Evolutionary conservation across 2,797 vertebrate genomes (phyloP), one percentile per base, ranked within the genome.

Genomic region (Heterohyrax brucei): DNA sequence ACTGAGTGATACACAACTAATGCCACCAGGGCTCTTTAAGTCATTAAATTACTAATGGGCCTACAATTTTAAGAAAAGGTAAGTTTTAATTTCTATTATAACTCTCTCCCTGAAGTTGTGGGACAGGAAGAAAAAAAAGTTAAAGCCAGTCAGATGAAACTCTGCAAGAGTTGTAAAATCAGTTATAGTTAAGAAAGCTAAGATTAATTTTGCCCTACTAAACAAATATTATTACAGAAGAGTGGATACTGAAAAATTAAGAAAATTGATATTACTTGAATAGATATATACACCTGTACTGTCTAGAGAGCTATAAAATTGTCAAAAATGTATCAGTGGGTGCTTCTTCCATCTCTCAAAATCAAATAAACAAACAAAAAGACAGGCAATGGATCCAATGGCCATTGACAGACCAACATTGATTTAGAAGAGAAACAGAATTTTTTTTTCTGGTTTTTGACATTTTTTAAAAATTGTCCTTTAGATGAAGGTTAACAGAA

Each of bases 331-430:
- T 72, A 83, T 89, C 76, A 70, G 16, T 22, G 24, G 73, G 73
- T 56, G 81, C 77, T 76, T 85, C 16, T 91, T 87, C 46, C 28
- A 94, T 66, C n/a, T 30, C 64, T 95, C 93, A 89, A 89, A 95
- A 93, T 83, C 28, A 90, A 90, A 93, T 44, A 81, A 39, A 61
- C 82, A 85, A 93, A 93, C 50, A 86, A 66, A 85, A 87, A 94
- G 26, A 72, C n/a, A 93, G 77, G 70, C 19, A 79, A 79, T 48
- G 28, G 72, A 78, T 89, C 39, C 56, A 91, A 82, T 64, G 59
- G n/a, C n/a, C 33, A 72, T 39, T 91, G 70, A 80, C 81, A 94
- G 87, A 87, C 4, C 73, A 96, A 84, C 14, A 95, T 73, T 56
- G 61, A 91, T 28, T 30, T 72, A 7, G n/a, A 39, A 72, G 68